Evolutionary conservation across 1,140 invertebrate genomes (phyloP), one percentile per base, ranked within the genome.

Genomic region (Alviniconcha marisindica): DNA sequence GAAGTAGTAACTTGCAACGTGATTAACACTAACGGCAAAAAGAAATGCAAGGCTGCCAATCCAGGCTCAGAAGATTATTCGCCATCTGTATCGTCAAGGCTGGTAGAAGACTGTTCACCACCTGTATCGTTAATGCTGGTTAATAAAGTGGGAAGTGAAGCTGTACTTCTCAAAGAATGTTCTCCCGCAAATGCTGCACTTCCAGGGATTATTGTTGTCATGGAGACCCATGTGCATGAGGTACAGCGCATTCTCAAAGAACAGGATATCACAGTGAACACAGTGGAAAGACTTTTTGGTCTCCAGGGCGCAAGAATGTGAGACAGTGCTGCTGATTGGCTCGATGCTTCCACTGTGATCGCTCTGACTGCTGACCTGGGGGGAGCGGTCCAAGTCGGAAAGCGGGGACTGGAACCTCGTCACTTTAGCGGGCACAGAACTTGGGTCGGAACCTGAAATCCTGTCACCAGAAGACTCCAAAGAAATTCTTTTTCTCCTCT

Each of bases 71-170:
- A n/a, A 48, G 18, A 48, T 18, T 48, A 48, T 18, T 10, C 44
- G 18, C 18, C 44, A 48, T 10, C n/a, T n/a, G n/a, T n/a, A n/a
- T n/a, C 44, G 40, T 74, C 54, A 85, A 69, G 87, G 88, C 66
- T 86, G 85, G 48, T 89, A n/a, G n/a, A n/a, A 48, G 18, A 48
- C 44, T 48, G 18, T 18, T 10, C 44, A 48, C 18, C 44, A 48
- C 5, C n/a, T n/a, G n/a, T n/a, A n/a, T n/a, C 44, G 40, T 74
- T 44, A 85, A 69, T 89, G 88, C 66, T 86, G 85, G 48, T 89
- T 89, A 56, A 89, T 86, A 44, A 89, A 89, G 83, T 89, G 88
- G 1, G 88, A 89, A 3, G 88, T 89, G 77, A 89, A 89, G 71
- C 88, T 86, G 77, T 89, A 89, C 38, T 86, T 86, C 73, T 89